phyloP scores from a whole-genome alignment of 2,888 invertebrate species.

The Chrysolina americana region DNA sequence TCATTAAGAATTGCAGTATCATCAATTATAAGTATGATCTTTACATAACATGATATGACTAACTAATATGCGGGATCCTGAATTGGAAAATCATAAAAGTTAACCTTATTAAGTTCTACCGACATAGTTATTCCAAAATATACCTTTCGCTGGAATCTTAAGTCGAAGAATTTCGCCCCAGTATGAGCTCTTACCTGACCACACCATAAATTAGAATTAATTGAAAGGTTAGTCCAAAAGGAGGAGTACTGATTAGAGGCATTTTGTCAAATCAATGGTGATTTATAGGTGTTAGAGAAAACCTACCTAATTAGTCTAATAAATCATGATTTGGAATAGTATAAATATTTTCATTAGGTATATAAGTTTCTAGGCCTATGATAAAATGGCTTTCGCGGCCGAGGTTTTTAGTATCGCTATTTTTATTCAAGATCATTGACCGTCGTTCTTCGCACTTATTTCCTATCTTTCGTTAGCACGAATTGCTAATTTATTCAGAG shows the following conservation, averaged over 20 bases:
- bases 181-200: slow-evolving; percentile 18
- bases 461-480: too few relatives aligned
- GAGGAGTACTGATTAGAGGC: slow-evolving; percentile 39
- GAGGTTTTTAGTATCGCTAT: too few relatives aligned
- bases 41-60: too few relatives aligned
- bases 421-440: too few relatives aligned
- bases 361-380: too few relatives aligned
- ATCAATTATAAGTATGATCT: too few relatives aligned
- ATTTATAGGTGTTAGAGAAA: slow-evolving; percentile 33
- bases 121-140: background rate
- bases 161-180: background rate
- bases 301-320: background rate
- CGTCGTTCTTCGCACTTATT: too few relatives aligned
- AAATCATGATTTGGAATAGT: background rate
- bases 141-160: background rate
- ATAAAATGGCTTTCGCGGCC: too few relatives aligned
- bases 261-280: slow-evolving; percentile 42
- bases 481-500: too few relatives aligned
- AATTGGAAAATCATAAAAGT: background rate
- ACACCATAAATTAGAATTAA: slow-evolving; percentile 38
- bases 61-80: background rate
- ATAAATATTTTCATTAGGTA: too few relatives aligned
- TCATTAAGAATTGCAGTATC: too few relatives aligned
- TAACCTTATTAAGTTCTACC: background rate
- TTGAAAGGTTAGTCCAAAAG: slow-evolving; percentile 35